These are phyloP conservation scores for Platyrinchus mystaceus DNA, from an alignment of 2,797 vertebrate genomes.

Conservation along the genomic window DNA sequence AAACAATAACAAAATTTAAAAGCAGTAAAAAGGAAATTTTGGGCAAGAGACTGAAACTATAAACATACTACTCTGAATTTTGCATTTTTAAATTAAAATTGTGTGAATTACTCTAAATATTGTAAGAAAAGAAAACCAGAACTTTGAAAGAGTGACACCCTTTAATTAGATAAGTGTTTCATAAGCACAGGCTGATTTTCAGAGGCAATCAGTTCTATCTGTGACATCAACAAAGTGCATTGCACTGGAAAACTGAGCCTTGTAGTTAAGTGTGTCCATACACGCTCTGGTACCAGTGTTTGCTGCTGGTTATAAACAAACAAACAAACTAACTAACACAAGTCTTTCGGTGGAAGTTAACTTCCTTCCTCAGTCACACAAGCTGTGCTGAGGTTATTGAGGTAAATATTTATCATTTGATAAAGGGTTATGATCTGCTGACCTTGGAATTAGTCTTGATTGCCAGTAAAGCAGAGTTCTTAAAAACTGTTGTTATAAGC, in stretches of 20 bases:
- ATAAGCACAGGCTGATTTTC: background rate
- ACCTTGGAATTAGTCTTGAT: constrained; percentile 37
- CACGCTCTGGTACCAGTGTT: background rate
- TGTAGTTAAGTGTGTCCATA: rapidly evolving
- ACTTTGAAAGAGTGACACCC: background rate
- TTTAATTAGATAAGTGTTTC: background rate
- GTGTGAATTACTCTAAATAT: background rate
- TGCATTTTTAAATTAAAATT: background rate
- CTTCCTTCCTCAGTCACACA: constrained; percentile 23
- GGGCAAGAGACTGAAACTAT: background rate
- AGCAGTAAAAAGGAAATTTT: background rate
- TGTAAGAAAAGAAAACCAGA: background rate
- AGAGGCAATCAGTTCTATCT: background rate
- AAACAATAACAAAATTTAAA: background rate
- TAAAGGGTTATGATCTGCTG: constrained; percentile 52
- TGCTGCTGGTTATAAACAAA: background rate
- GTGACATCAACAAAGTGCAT: background rate
- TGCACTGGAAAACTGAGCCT: background rate
- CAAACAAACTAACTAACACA: background rate
- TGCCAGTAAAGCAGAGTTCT: background rate
- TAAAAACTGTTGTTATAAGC: constrained; percentile 37
- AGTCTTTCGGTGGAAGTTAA: background rate
- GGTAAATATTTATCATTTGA: constrained; percentile 49
- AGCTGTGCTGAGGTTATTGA: background rate
- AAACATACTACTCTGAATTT: background rate